A percentile compares a stretch with the other conserved stretches of the same genome.
phyloP scores from a whole-genome alignment of 2,797 vertebrate genomes.

The Catharus ustulatus region DNA sequence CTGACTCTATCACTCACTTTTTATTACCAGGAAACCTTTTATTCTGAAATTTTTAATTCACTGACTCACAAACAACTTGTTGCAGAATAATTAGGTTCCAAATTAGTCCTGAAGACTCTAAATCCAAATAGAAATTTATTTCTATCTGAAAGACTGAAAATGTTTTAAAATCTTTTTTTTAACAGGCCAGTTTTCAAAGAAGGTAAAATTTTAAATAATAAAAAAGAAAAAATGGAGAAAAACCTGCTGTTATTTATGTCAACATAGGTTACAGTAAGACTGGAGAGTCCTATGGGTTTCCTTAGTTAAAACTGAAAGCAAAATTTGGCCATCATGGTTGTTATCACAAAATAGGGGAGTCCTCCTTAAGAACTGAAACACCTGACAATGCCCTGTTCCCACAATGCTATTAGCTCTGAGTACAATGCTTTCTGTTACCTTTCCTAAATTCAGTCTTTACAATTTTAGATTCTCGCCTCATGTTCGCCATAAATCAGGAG shows the following conservation, averaged over 20 bases:
- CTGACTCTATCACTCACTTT: not conserved
- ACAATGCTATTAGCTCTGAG: not conserved
- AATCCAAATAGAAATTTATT: not conserved
- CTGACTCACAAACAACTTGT: not conserved
- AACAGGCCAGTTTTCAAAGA: not conserved
- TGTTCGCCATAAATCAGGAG: accelerated
- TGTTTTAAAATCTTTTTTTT: not conserved
- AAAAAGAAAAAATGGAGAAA: accelerated
- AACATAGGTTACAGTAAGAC: not conserved
- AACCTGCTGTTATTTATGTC: not conserved
- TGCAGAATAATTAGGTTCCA: not conserved
- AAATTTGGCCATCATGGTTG: not conserved
- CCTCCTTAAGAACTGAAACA: not conserved
- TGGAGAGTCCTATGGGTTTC: not conserved
- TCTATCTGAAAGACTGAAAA: not conserved
- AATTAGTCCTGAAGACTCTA: not conserved
- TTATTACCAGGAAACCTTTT: not conserved
- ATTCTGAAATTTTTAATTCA: not conserved
- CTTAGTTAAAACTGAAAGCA: not conserved
- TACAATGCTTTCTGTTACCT: not conserved
- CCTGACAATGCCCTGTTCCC: not conserved
- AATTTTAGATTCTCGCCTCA: slow-evolving; percentile 10
- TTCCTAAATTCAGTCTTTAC: slow-evolving; percentile 27
- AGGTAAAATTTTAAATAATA: not conserved
- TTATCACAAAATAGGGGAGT: not conserved